These are phyloP conservation scores for Onthophagus taurus DNA, from an alignment of 1,140 invertebrate species.

Conservation along the genomic window DNA sequence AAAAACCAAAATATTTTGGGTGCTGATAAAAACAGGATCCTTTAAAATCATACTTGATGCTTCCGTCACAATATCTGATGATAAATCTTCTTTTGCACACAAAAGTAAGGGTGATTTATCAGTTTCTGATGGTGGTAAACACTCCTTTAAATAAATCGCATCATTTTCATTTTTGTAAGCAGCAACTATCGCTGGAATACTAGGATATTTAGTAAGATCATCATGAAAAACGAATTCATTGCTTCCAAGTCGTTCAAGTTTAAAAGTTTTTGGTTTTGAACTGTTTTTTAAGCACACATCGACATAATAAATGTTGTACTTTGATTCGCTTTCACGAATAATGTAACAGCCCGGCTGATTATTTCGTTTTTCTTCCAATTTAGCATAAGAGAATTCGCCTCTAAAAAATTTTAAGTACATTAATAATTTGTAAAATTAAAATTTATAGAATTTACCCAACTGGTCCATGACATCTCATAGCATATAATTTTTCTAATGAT, in stretches of 20 bases:
- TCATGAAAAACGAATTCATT: slow-evolving; percentile 44
- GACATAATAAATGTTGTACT: slow-evolving; percentile 68
- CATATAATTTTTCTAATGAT: slow-evolving; percentile 59
- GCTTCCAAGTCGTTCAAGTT: slow-evolving; percentile 45
- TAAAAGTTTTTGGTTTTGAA: slow-evolving; percentile 58
- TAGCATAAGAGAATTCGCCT: slow-evolving; percentile 70
- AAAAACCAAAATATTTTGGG: too few species aligned
- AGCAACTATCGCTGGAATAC: slow-evolving; percentile 50
- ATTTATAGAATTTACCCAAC: slow-evolving; percentile 42
- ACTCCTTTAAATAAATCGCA: slow-evolving; percentile 55
- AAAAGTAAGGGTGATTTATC: too few species aligned
- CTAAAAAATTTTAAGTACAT: slow-evolving; percentile 39
- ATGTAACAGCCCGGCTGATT: slow-evolving; percentile 70
- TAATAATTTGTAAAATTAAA: slow-evolving; percentile 1
- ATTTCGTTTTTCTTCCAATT: slow-evolving; percentile 65
- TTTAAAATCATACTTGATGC: too few species aligned
- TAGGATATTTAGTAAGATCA: slow-evolving; percentile 45
- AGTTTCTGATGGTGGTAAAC: slow-evolving; percentile 76
- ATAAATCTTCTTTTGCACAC: too few species aligned
- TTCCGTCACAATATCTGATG: too few species aligned
- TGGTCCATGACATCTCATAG: slow-evolving; percentile 78
- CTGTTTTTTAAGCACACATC: slow-evolving; percentile 67
- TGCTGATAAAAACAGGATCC: too few species aligned
- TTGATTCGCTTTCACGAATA: slow-evolving; percentile 66
- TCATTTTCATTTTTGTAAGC: slow-evolving; percentile 49